Evolutionary conservation across 2,888 invertebrate species (phyloP).

Genomic region (Linnaemya tessellans): DNA sequence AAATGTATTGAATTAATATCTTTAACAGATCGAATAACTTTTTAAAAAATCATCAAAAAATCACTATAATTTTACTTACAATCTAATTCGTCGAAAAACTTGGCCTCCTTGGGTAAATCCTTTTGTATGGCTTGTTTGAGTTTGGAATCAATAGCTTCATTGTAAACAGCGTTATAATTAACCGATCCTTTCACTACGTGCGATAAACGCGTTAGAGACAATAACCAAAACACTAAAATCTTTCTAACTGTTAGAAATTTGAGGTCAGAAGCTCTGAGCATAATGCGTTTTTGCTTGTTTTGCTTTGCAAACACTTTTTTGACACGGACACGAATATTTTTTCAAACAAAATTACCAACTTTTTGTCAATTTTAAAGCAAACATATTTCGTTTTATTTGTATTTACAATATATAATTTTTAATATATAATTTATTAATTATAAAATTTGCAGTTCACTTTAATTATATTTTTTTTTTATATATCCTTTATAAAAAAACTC

Average conservation of each 20-base stretch:
- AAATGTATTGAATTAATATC: too few relatives aligned
- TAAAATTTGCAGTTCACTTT: neutral
- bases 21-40: too few relatives aligned
- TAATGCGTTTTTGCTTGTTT: conserved; percentile 12
- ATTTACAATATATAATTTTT: neutral
- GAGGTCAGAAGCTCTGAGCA: conserved; percentile 25
- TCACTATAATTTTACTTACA: conserved; percentile 85
- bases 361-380: conserved; percentile 2
- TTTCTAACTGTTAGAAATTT: conserved; percentile 26
- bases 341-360: neutral
- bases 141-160: conserved; percentile 78
- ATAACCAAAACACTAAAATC: conserved; percentile 17
- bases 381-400: conserved; percentile 29
- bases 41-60: neutral
- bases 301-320: neutral
- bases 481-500: neutral
- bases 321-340: neutral
- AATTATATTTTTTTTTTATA: neutral
- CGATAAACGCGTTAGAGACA: conserved; percentile 12
- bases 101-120: conserved; percentile 84
- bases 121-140: conserved; percentile 80
- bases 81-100: conserved; percentile 89
- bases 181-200: conserved; percentile 43
- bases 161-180: conserved; percentile 81
- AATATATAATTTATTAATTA: neutral